Conservation (phyloP, 1,140 invertebrate species). For the Elymnias hypermnestra region DNA sequence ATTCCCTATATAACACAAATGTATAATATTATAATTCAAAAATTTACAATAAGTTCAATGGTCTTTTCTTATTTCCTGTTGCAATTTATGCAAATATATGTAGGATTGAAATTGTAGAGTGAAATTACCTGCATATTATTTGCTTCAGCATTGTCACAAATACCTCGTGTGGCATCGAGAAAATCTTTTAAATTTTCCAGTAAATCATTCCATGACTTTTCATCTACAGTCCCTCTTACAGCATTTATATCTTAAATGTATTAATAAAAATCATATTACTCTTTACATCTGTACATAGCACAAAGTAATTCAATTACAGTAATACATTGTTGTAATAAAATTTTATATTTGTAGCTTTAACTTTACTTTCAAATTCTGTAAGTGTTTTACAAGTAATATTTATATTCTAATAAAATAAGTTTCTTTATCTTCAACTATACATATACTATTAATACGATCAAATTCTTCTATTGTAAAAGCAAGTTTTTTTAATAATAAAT, state of each 20-base stretch:
- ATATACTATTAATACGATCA: too few species aligned
- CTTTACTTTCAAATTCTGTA: too few species aligned
- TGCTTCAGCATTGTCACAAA: slow-evolving; percentile 26
- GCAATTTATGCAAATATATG: too few species aligned
- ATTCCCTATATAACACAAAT: slow-evolving; percentile 24
- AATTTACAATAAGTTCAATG: not conserved
- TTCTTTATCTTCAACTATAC: too few species aligned
- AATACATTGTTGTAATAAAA: too few species aligned
- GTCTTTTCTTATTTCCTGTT: not conserved
- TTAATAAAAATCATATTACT: not conserved
- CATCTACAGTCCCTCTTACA: slow-evolving; percentile 18
- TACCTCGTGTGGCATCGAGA: slow-evolving; percentile 27
- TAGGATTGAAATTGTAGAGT: too few species aligned
- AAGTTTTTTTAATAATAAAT: not conserved
- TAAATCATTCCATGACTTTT: slow-evolving; percentile 21
- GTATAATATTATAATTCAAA: too few species aligned
- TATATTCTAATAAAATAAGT: too few species aligned
- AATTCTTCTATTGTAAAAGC: not conserved
- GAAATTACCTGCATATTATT: slow-evolving; percentile 9
- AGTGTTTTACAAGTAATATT: too few species aligned
- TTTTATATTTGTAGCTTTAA: too few species aligned
- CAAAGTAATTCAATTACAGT: too few species aligned
- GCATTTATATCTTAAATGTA: slow-evolving; percentile 24
- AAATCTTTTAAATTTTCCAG: slow-evolving; percentile 21
- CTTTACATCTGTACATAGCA: not conserved